Conservation (phyloP, 2,888 invertebrate genomes). For the Aspidiotus rigidus region DNA sequence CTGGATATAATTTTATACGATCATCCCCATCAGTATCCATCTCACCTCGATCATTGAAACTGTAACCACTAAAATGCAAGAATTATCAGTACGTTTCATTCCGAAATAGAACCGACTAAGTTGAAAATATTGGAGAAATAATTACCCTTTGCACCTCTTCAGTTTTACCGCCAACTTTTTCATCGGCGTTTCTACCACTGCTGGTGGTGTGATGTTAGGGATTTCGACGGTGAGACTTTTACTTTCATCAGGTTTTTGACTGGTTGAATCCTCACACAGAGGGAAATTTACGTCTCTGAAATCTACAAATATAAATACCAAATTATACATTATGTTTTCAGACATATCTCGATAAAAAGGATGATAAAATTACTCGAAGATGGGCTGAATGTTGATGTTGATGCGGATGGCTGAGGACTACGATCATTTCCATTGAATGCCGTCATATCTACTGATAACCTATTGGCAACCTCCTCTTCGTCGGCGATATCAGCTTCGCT, state of each 20-base stretch:
- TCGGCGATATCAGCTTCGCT: slow-evolving; percentile 37
- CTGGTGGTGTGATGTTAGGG: slow-evolving; percentile 29
- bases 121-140: slow-evolving; percentile 14
- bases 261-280: slow-evolving; percentile 14
- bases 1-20: slow-evolving; percentile 63
- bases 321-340: neutral
- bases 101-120: neutral
- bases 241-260: slow-evolving; percentile 37
- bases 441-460: slow-evolving; percentile 4
- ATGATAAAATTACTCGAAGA: too few relatives aligned
- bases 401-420: slow-evolving; percentile 34
- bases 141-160: slow-evolving; percentile 43
- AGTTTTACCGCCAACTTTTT: slow-evolving; percentile 42
- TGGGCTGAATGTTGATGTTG: slow-evolving; percentile 8
- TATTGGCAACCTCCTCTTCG: slow-evolving; percentile 34
- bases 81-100: neutral
- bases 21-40: slow-evolving; percentile 56
- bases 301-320: neutral
- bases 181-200: slow-evolving; percentile 36
- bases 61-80: slow-evolving; percentile 29
- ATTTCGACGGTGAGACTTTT: slow-evolving; percentile 28
- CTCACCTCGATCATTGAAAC: slow-evolving; percentile 40
- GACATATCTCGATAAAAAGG: neutral
- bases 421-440: slow-evolving; percentile 18
- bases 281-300: slow-evolving; percentile 18